These are phyloP conservation scores for Orchestes rusci DNA, from an alignment of 2,888 invertebrate species.

Conservation along the genomic window DNA sequence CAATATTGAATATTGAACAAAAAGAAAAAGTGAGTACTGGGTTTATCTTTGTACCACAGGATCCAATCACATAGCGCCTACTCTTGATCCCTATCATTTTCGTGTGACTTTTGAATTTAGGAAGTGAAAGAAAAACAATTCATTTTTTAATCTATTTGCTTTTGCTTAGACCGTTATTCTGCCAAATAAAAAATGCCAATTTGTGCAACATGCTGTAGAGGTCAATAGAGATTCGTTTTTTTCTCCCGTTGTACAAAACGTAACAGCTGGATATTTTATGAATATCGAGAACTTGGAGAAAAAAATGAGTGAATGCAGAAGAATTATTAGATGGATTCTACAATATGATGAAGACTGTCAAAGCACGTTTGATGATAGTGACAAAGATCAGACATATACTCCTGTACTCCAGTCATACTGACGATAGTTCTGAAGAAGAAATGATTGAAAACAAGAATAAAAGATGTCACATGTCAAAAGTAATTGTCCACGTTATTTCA, in stretches of 20 bases:
- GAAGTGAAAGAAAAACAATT: no score
- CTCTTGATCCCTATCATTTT: no score
- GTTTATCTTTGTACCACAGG: no score
- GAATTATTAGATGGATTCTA: background rate
- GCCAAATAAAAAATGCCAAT: background rate
- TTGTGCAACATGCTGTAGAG: background rate
- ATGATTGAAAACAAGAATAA: background rate
- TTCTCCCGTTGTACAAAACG: background rate
- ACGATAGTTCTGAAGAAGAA: background rate
- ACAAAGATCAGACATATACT: background rate
- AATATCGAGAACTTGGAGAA: background rate
- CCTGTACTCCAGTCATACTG: no score
- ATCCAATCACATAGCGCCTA: no score
- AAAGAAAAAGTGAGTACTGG: background rate
- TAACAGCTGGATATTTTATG: background rate
- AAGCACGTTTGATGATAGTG: background rate
- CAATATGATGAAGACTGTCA: background rate
- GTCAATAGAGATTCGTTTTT: background rate
- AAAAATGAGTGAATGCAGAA: background rate
- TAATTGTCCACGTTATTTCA: no score
- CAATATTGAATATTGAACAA: no score
- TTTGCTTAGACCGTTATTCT: background rate
- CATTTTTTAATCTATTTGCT: background rate
- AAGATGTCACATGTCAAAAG: no score
- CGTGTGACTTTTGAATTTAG: no score